phyloP scores from a whole-genome alignment of 2,888 invertebrate species.

The Auanema sp. region DNA sequence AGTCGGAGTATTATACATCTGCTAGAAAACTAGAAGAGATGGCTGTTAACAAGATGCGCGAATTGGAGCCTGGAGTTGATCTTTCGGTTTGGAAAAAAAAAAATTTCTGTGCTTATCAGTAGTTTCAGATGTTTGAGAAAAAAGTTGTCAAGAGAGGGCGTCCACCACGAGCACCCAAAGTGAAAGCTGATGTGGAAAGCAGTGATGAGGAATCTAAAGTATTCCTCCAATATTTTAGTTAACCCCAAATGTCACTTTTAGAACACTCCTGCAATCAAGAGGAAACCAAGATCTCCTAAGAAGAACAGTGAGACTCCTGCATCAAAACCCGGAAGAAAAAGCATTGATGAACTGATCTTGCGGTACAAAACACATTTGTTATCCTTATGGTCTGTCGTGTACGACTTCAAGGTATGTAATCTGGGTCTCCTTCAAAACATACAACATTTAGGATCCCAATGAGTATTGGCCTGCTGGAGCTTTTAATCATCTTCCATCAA shows the following conservation, averaged over 20 bases:
- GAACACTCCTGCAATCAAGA: constrained; percentile 26
- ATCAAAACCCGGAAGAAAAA: constrained; percentile 47
- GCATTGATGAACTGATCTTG: constrained; percentile 56
- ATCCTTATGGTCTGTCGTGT: constrained; percentile 74
- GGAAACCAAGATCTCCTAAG: constrained; percentile 34
- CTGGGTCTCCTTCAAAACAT: constrained; percentile 4
- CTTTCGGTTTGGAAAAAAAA: constrained; percentile 11
- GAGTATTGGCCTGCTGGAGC: constrained; percentile 80
- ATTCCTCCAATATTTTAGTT: too few relatives aligned
- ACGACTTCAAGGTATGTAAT: constrained; percentile 64
- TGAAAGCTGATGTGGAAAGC: too few relatives aligned
- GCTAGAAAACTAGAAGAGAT: constrained; percentile 74
- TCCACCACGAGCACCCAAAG: too few relatives aligned
- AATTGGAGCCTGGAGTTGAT: constrained; percentile 39
- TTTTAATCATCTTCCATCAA: constrained; percentile 94
- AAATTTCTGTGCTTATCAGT: background rate
- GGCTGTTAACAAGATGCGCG: constrained; percentile 39
- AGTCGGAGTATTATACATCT: constrained; percentile 81
- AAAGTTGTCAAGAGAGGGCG: constrained; percentile 3
- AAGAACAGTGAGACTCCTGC: constrained; percentile 25
- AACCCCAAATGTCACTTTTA: constrained; percentile 7
- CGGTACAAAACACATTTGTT: constrained; percentile 69
- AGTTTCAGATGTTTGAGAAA: constrained; percentile 9
- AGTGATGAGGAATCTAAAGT: too few relatives aligned
- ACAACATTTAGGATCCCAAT: constrained; percentile 70